Conservation (phyloP, 2,888 invertebrate genomes). For the Orthosia gothica region DNA sequence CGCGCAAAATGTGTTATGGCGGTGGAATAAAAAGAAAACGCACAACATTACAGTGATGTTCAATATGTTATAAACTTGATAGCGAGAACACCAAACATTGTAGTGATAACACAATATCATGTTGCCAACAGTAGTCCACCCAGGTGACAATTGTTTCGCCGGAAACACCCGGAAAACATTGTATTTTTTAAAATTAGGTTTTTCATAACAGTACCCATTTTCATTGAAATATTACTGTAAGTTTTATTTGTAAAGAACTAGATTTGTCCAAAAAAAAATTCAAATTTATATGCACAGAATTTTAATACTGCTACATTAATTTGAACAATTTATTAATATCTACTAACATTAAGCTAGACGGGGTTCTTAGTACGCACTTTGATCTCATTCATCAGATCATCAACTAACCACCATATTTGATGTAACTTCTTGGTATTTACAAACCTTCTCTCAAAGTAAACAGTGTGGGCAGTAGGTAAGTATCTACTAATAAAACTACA, state of each 20-base stretch:
- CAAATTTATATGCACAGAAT: neutral
- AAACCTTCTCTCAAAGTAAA: neutral
- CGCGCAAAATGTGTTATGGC: slow-evolving; percentile 46
- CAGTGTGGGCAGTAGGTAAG: neutral
- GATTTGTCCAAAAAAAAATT: neutral
- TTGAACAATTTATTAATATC: neutral
- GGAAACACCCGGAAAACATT: neutral
- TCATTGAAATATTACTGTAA: neutral
- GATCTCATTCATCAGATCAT: neutral
- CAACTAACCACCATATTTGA: neutral
- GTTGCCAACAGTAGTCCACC: slow-evolving; percentile 39
- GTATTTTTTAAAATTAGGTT: slow-evolving; percentile 3
- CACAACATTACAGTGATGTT: slow-evolving; percentile 41
- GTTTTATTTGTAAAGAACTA: neutral
- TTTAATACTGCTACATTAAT: neutral
- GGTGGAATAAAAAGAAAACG: slow-evolving; percentile 57
- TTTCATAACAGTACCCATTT: neutral
- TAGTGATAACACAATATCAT: slow-evolving; percentile 51
- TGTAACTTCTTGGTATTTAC: neutral
- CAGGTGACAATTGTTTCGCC: slow-evolving; percentile 50
- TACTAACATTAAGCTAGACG: neutral
- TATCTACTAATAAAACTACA: slow-evolving; percentile 10
- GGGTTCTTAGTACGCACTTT: neutral
- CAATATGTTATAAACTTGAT: slow-evolving; percentile 65
- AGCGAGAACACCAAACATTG: slow-evolving; percentile 50